Conservation (phyloP, 2,888 invertebrate species). For the Penaeus monodon region DNA sequence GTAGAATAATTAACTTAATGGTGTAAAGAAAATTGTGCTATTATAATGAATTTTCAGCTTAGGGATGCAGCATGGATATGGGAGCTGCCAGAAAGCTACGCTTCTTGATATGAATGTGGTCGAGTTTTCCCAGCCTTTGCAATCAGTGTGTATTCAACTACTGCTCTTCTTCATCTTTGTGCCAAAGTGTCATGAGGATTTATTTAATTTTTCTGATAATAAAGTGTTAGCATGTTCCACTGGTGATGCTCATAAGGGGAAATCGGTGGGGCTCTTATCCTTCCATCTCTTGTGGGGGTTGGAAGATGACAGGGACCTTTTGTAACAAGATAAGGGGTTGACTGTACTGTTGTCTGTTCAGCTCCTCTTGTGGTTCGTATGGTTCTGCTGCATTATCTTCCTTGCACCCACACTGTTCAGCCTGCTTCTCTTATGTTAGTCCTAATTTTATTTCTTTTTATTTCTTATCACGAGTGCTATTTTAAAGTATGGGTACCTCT, state of each 20-base stretch:
- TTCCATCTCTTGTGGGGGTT: slow-evolving; percentile 21
- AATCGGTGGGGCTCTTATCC: slow-evolving; percentile 19
- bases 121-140: slow-evolving; percentile 30
- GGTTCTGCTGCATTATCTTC: slow-evolving; percentile 23
- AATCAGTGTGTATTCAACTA: slow-evolving; percentile 41
- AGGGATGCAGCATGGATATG: slow-evolving; percentile 31
- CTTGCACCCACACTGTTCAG: slow-evolving; percentile 28
- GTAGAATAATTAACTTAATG: too few species aligned
- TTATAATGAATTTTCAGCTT: neutral
- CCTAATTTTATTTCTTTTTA: slow-evolving; percentile 10
- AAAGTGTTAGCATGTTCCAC: slow-evolving; percentile 23
- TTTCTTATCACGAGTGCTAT: slow-evolving; percentile 24
- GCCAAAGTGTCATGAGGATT: slow-evolving; percentile 44
- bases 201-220: slow-evolving; percentile 7
- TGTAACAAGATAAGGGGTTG: slow-evolving; percentile 5
- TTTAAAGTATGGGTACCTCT: slow-evolving; percentile 39
- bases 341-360: slow-evolving; percentile 10
- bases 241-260: slow-evolving; percentile 1
- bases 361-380: slow-evolving; percentile 3
- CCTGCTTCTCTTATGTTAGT: slow-evolving; percentile 18
- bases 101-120: slow-evolving; percentile 42
- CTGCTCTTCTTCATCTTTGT: slow-evolving; percentile 35
- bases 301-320: slow-evolving; percentile 5
- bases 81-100: slow-evolving; percentile 45
- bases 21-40: too few species aligned